Evolutionary conservation across 37 sponge, comb jelly and placozoan species (phyloP).

Genomic region (Aphrocallistes beatrix): DNA sequence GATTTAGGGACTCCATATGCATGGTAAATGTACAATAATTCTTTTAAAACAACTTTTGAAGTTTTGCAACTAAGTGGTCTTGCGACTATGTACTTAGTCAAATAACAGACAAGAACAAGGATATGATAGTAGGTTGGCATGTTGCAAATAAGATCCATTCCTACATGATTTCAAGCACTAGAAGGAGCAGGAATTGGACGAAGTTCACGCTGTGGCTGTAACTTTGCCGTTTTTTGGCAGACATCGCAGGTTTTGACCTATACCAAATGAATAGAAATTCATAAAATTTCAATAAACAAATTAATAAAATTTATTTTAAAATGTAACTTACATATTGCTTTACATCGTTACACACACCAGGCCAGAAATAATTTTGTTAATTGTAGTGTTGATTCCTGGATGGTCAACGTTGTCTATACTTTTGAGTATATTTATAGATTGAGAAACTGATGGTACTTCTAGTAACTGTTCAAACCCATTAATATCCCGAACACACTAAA

Average conservation of each 20-base stretch:
- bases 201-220: conserved; percentile 1
- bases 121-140: conserved; percentile 5
- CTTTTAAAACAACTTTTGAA: neutral
- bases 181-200: neutral
- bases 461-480: neutral
- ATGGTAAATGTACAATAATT: neutral
- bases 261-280: neutral
- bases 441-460: neutral
- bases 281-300: neutral
- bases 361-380: neutral
- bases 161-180: neutral
- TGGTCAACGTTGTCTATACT: neutral
- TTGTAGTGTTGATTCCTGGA: neutral
- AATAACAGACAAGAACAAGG: neutral
- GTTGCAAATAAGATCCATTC: neutral
- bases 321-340: neutral
- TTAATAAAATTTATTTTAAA: neutral
- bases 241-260: neutral
- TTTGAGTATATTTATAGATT: neutral
- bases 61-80: conserved; percentile 8
- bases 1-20: neutral
- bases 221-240: neutral
- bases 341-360: neutral
- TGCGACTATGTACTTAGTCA: neutral
- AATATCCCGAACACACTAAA: neutral